These are phyloP conservation scores for Rhabdophis nuchalis DNA, from an alignment of 2,797 vertebrate species.

Conservation along the genomic window DNA sequence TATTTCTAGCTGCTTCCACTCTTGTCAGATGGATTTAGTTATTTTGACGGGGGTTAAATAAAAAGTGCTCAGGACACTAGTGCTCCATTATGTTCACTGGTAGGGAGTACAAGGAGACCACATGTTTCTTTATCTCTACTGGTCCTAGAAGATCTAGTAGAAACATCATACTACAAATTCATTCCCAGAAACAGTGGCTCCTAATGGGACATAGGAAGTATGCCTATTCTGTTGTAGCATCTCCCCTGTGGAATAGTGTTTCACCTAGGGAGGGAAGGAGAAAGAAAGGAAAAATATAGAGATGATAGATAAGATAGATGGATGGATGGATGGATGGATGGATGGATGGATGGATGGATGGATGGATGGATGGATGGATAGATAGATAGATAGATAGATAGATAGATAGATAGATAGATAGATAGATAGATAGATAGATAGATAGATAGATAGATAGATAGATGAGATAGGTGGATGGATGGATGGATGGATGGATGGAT, in stretches of 20 bases:
- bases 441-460: no score
- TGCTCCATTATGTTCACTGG: background rate
- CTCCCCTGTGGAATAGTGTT: background rate
- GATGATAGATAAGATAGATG: background rate
- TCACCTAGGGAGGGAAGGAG: background rate
- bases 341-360: no score
- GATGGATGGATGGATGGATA: no score
- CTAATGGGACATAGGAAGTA: background rate
- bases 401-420: no score
- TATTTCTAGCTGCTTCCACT: conserved; percentile 40
- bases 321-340: no score
- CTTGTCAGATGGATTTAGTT: conserved; percentile 24
- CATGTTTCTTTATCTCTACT: background rate
- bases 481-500: no score
- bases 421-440: no score
- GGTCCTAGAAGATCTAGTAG: background rate
- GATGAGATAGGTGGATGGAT: no score
- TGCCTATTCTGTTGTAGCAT: background rate
- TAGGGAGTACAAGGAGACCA: background rate
- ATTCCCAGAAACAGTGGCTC: background rate
- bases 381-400: no score
- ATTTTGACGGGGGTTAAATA: background rate
- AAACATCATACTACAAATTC: background rate
- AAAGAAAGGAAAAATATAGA: background rate
- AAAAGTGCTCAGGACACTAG: background rate